These are phyloP conservation scores for Cairina moschata DNA, from an alignment of 2,113 vertebrate genomes.

Conservation along the genomic window DNA sequence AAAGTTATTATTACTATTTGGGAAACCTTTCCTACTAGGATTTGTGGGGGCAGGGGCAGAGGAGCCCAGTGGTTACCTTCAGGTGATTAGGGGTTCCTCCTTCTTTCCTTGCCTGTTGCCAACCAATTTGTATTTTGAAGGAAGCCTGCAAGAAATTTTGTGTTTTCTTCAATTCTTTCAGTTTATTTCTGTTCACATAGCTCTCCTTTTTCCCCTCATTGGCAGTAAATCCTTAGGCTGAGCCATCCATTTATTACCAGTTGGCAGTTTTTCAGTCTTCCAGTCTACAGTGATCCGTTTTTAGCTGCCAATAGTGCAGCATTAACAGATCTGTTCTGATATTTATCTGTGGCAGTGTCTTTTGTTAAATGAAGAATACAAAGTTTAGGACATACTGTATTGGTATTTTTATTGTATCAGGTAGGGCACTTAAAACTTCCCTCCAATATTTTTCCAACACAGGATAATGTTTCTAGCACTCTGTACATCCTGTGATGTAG, in stretches of 20 bases:
- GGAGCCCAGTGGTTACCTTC: background rate
- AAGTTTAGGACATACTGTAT: constrained; percentile 39
- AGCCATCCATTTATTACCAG: constrained; percentile 63
- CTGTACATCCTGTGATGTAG: background rate
- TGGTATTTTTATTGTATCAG: constrained; percentile 45
- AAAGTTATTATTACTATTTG: background rate
- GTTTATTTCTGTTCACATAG: constrained; percentile 40
- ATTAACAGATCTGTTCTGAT: constrained; percentile 71
- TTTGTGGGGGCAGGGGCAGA: background rate
- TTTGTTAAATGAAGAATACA: constrained; percentile 63
- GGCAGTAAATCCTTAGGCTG: constrained; percentile 68
- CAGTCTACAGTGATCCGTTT: constrained; percentile 51
- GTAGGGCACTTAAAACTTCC: constrained; percentile 32
- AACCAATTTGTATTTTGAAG: constrained; percentile 8
- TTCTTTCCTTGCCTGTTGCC: background rate
- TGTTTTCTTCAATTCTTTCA: constrained; percentile 25
- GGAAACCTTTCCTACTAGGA: background rate
- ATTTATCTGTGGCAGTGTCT: constrained; percentile 59
- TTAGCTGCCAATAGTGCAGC: constrained; percentile 68
- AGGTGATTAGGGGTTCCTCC: background rate
- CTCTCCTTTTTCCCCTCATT: background rate
- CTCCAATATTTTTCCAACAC: background rate
- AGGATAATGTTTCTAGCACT: background rate
- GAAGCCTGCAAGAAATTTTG: constrained; percentile 33
- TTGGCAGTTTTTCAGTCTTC: constrained; percentile 61